phyloP scores from a whole-genome alignment of 2,113 vertebrate genomes.

The Cynopterus brachyotis region DNA sequence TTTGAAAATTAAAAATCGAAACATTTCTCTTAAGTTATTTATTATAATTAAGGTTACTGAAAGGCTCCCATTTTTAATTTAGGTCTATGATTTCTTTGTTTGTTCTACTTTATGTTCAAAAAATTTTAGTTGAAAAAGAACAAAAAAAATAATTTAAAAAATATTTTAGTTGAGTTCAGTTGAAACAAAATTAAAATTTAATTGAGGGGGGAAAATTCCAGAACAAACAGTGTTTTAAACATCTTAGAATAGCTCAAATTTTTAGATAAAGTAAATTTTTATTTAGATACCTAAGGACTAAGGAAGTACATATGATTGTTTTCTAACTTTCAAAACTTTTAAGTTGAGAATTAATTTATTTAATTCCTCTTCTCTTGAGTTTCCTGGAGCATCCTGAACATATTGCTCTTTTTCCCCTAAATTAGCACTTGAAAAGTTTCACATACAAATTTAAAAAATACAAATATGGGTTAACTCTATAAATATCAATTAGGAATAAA shows the following conservation, averaged over 20 bases:
- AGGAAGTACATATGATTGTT: background rate
- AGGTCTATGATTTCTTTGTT: background rate
- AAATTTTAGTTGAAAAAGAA: background rate
- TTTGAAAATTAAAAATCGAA: background rate
- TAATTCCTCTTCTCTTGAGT: background rate
- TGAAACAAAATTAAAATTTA: constrained; percentile 25
- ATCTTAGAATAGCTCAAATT: background rate
- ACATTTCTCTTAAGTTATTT: background rate
- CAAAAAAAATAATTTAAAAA: no score
- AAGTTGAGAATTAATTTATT: background rate
- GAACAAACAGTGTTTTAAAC: background rate
- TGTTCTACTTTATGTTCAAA: background rate
- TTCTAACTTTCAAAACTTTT: background rate
- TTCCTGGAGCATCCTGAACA: background rate
- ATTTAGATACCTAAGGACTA: background rate
- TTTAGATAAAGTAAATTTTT: background rate
- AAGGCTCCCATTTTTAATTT: background rate
- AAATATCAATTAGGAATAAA: constrained; percentile 30
- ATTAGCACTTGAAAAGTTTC: background rate
- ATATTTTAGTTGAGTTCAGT: background rate
- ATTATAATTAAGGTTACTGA: background rate
- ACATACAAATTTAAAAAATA: background rate
- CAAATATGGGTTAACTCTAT: background rate
- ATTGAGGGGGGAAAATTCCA: background rate
- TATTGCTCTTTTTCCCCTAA: background rate